Percentiles rank a stretch among this genome's conserved stretches.
Conservation (phyloP, 2,113 vertebrate species). For the Paradisaea rubra region DNA sequence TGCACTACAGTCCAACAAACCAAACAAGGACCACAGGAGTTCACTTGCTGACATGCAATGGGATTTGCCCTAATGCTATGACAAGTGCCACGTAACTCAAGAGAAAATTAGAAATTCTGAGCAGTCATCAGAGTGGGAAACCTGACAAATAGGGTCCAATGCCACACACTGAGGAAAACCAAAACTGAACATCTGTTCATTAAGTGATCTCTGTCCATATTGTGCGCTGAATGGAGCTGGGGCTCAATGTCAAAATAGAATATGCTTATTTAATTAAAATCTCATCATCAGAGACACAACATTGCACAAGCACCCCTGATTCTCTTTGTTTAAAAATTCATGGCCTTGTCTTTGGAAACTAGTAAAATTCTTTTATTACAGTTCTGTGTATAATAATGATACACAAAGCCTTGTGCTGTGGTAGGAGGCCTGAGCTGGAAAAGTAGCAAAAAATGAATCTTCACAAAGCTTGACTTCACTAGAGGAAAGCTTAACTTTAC, state of each 20-base stretch:
- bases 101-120: constrained; percentile 9
- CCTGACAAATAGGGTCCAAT: not conserved
- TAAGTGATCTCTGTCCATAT: not conserved
- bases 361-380: not conserved
- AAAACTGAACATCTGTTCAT: constrained; percentile 26
- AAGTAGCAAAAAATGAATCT: not conserved
- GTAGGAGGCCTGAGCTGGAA: not conserved
- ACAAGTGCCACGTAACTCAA: not conserved
- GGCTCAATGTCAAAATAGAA: not conserved
- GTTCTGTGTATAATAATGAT: not conserved
- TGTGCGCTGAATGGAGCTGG: not conserved
- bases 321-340: not conserved
- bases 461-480: not conserved
- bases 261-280: constrained; percentile 26
- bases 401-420: not conserved
- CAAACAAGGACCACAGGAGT: not conserved
- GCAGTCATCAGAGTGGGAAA: not conserved
- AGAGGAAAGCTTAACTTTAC: not conserved
- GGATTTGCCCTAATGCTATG: not conserved
- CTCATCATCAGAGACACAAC: not conserved
- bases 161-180: not conserved
- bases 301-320: not conserved
- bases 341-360: not conserved
- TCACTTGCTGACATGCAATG: not conserved
- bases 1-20: accelerated